Base-by-base conservation (phyloP, 2,797 vertebrate genomes). In the Ispidina picta region DNA sequence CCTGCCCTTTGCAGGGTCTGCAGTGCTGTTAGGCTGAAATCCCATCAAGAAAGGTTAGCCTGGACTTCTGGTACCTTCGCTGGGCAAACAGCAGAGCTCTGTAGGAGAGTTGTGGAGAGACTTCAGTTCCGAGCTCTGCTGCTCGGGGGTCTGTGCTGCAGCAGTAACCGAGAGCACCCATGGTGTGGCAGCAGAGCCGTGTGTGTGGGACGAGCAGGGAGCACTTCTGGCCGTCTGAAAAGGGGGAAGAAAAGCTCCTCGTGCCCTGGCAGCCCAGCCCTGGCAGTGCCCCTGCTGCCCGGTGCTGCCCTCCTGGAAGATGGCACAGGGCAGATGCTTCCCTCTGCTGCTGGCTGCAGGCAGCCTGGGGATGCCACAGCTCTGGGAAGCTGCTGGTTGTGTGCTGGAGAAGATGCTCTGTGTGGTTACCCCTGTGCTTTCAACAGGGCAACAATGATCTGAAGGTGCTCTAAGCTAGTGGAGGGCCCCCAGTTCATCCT, bases 151-250 rank as follows among this genome's bases (percentile, higher is more conserved):
- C 86, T 28, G 52, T 21, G 68, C 6, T 12, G 80, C 87, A 97
- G 98, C 96, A 99, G 97, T 99, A 98, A 97, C 98, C 96, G 66
- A 29, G 49, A 97, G 96, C 92, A 98, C 98, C 99, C 99, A 98
- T 99, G 92, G 98, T 98, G 99, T 98, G 99, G 99, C 99, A 99
- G 98, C 97, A 99, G 98, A 98, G 98, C 78, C 56, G 96, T 97
- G 35, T 5, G 21, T 15, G 91, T 81, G 39, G 21, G 83, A 25
- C 92, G 8, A 2, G 0, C 23, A 3, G 26, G 15, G 18, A 16
- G 71, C 46, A 70, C 58, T 35, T 62, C 65, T 90, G 83, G 51
- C 75, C 3, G 15, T 7, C 59, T 92, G 20, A 0, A 58, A 51
- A 46, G 31, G 5, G 49, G 63, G 51, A 16, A 37, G 16, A 63